These are phyloP conservation scores for Sebastes schlegelii DNA, from an alignment of 2,113 vertebrate species.

Conservation along the genomic window DNA sequence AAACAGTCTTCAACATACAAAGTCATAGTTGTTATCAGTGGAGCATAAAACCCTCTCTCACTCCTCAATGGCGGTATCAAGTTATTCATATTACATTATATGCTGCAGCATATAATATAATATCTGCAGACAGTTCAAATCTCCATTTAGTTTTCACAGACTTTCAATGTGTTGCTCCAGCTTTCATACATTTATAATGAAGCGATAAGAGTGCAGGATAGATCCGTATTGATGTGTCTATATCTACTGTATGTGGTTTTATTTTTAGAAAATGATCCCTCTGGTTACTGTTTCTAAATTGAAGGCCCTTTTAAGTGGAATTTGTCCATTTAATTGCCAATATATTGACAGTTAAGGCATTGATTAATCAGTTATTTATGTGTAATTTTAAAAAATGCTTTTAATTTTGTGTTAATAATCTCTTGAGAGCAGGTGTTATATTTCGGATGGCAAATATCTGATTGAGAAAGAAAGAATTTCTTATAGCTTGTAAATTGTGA, in stretches of 20 bases:
- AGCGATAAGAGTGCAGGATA: neutral
- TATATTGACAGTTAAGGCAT: neutral
- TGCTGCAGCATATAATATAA: too few relatives aligned
- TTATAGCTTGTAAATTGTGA: neutral
- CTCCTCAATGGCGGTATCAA: neutral
- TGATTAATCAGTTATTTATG: neutral
- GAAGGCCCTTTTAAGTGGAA: neutral
- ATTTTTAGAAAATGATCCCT: neutral
- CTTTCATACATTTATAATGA: conserved; percentile 47
- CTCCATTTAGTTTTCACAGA: conserved; percentile 24
- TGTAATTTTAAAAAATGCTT: neutral
- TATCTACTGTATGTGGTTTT: conserved; percentile 2
- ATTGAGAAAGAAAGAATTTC: neutral
- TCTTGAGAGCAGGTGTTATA: neutral
- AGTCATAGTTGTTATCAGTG: neutral
- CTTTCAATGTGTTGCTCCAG: conserved; percentile 3
- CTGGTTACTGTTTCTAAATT: neutral
- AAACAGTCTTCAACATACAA: neutral
- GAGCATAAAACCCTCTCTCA: neutral
- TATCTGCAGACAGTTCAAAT: conserved; percentile 13
- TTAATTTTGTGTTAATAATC: neutral
- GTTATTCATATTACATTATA: neutral
- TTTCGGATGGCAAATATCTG: neutral
- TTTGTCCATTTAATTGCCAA: neutral
- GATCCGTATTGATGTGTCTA: neutral